These are phyloP conservation scores for Coendou prehensilis DNA, from an alignment of 2,797 vertebrate species.

Conservation along the genomic window DNA sequence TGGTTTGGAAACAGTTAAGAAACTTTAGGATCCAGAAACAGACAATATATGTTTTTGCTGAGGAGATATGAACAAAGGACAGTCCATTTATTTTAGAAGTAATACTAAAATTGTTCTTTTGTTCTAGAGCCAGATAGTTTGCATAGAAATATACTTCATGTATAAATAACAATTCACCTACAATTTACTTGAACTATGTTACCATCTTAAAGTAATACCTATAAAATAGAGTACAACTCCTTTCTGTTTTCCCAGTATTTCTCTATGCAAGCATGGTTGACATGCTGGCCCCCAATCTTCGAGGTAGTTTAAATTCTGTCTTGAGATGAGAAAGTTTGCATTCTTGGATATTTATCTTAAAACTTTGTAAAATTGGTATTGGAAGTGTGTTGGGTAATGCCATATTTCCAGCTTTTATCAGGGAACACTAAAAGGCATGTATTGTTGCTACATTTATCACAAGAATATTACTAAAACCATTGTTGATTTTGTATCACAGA, in stretches of 20 bases:
- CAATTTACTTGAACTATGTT: not conserved
- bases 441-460: not conserved
- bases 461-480: not conserved
- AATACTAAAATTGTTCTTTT: not conserved
- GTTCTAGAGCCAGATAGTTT: not conserved
- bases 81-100: not conserved
- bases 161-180: not conserved
- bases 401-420: slow-evolving; percentile 20
- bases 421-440: not conserved
- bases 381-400: not conserved
- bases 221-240: not conserved
- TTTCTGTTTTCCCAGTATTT: slow-evolving; percentile 24
- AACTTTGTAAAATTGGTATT: not conserved
- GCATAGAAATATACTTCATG: not conserved
- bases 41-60: not conserved
- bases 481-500: not conserved
- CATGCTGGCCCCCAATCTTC: not conserved
- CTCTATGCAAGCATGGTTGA: not conserved
- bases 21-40: not conserved
- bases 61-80: not conserved
- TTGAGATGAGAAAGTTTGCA: not conserved
- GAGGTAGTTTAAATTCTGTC: not conserved
- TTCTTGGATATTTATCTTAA: slow-evolving; percentile 52
- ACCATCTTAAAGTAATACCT: not conserved
- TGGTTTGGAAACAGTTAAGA: slow-evolving; percentile 19